Percentiles rank a stretch among this genome's conserved stretches.
These are phyloP conservation scores for Pachycephus smyrnensis DNA, from an alignment of 2,888 invertebrate species.

Conservation along the genomic window DNA sequence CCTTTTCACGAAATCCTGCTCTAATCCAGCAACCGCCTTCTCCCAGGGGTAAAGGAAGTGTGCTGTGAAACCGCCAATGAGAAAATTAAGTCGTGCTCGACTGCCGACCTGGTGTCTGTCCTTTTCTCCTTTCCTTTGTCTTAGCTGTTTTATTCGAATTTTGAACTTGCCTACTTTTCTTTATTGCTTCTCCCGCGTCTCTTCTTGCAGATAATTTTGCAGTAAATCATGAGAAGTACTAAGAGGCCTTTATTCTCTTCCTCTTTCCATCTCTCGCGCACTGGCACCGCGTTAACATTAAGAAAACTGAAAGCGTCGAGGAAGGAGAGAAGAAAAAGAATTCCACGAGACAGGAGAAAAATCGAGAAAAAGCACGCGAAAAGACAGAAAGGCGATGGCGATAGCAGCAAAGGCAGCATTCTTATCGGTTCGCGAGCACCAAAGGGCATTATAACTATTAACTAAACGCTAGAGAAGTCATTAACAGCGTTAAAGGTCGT, in stretches of 20 bases:
- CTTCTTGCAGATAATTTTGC: too few species aligned
- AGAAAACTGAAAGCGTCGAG: background rate
- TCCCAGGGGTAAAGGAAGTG: too few species aligned
- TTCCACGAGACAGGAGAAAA: background rate
- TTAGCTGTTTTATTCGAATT: too few species aligned
- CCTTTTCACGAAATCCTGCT: too few species aligned
- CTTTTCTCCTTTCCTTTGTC: too few species aligned
- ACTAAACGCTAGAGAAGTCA: background rate
- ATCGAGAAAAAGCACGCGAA: background rate
- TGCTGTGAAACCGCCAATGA: too few species aligned
- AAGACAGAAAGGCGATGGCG: slow-evolving; percentile 7
- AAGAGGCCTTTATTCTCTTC: background rate
- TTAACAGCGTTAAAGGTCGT: slow-evolving; percentile 30
- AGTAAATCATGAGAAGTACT: too few species aligned
- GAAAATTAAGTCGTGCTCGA: too few species aligned
- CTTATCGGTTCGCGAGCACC: background rate
- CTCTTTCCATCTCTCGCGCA: background rate
- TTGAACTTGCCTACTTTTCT: too few species aligned
- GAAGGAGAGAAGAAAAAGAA: background rate
- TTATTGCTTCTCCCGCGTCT: too few species aligned
- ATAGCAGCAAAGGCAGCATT: background rate
- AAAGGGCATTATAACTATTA: background rate
- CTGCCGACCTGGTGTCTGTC: too few species aligned
- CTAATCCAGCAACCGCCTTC: too few species aligned
- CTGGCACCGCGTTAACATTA: background rate